Base-by-base conservation (phyloP, 2,888 invertebrate genomes). In the Spodoptera picta region DNA sequence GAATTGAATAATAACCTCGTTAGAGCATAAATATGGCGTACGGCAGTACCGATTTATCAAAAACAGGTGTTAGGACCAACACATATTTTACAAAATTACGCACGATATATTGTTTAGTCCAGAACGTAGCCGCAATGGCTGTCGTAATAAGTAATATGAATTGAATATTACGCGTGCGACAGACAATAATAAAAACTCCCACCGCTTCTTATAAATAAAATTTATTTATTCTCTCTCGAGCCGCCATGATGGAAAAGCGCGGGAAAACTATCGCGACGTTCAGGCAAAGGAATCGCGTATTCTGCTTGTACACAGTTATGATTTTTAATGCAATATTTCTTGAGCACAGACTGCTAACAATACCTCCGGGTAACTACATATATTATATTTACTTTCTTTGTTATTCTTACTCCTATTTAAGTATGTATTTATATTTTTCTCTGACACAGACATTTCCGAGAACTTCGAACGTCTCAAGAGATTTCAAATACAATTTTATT, bases 401-500 rank as follows among this genome's bases (percentile, higher is more conserved):
- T 65, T 71, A 55, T 71, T 60, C 45, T 55, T 46, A 52, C 47
- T 60, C 51, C 43, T 55, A 51, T 58, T 50, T 50, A 65, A 14
- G 44, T 44, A 70, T 65, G 27, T 65, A 36, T 36, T 9, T 7
- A 6, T 36, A 9, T 61, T 61, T 27, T 51, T 61, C 50, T 50
- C 41, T 42, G 12, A 43, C 49, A 46, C 46, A 56, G 36, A 56
- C 43, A 48, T 47, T 63, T 52, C 48, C 55, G 49, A 50, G 23
- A 55, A 59, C 41, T 46, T 19, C 43, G 9, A 51, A 36, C 53
- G 49, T 71, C 63, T 63, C 68, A 23, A n/a, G 64, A 64, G 27
- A 43, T 64, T 57, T 57, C 54, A 69, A 72, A 59, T 69, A 65
- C 55, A 64, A 55, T 58, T 75, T 64, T 58, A 62, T 75, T 60